Evolutionary conservation across 2,113 vertebrate species (phyloP).

Genomic region (Rhinogobius similis): DNA sequence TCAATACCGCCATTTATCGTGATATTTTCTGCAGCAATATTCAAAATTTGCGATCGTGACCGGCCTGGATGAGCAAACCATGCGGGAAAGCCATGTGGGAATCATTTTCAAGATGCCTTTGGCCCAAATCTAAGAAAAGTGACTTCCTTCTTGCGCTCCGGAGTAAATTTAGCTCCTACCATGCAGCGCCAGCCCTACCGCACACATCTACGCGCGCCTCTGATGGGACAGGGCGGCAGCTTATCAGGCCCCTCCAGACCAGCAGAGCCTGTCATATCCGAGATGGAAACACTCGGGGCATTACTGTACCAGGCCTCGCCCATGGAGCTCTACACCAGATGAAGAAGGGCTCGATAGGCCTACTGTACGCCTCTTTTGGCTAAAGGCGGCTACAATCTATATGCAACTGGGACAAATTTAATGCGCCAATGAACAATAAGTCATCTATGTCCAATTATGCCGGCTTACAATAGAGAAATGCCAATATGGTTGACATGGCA

Average conservation of each 20-base stretch:
- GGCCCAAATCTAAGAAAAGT: conserved; percentile 62
- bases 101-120: conserved; percentile 23
- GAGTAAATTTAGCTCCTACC: conserved; percentile 83
- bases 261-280: conserved; percentile 82
- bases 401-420: conserved; percentile 33
- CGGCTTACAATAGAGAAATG: conserved; percentile 5
- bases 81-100: conserved; percentile 14
- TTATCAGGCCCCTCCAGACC: conserved; percentile 92
- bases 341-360: conserved; percentile 40
- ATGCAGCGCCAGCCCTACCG: conserved; percentile 74
- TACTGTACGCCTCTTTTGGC: conserved; percentile 45
- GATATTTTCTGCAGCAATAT: too few species aligned
- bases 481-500: background rate
- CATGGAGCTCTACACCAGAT: conserved; percentile 71
- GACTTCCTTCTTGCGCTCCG: conserved; percentile 62
- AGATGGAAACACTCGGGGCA: conserved; percentile 80
- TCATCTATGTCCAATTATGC: conserved; percentile 41
- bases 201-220: conserved; percentile 52
- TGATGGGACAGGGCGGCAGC: conserved; percentile 84
- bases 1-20: too few species aligned
- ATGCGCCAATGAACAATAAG: conserved; percentile 35
- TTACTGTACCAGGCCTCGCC: conserved; percentile 85
- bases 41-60: too few species aligned
- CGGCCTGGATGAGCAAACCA: background rate
- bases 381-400: conserved; percentile 17